Conservation (phyloP, 2,797 vertebrate species). For the Anguilla megastoma region DNA sequence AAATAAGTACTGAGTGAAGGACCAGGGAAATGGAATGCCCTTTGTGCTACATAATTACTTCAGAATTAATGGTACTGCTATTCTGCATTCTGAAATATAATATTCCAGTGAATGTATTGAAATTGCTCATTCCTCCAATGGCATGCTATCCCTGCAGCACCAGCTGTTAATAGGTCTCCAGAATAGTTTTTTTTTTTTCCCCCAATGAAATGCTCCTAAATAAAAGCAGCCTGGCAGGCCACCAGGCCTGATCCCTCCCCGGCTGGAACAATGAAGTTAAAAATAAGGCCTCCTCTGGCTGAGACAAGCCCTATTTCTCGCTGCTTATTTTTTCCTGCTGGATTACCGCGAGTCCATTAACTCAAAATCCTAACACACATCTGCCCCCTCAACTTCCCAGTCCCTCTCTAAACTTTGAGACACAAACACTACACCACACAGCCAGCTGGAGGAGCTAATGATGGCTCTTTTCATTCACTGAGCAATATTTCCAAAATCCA, state of each 20-base stretch:
- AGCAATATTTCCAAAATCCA: conserved; percentile 1
- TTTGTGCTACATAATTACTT: not conserved
- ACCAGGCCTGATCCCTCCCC: conserved; percentile 33
- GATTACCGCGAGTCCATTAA: conserved; percentile 50
- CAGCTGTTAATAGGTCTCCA: conserved; percentile 6
- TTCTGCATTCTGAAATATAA: conserved; percentile 19
- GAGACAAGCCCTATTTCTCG: conserved; percentile 38
- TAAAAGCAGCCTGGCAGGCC: conserved; percentile 41
- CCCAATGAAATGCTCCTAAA: conserved; percentile 18
- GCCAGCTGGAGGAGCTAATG: conserved; percentile 2
- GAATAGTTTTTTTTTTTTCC: conserved; percentile 19
- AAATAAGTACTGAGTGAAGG: not conserved
- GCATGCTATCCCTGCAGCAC: not conserved
- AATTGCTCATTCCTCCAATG: not conserved
- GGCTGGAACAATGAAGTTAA: conserved; percentile 50
- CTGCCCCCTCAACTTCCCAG: not conserved
- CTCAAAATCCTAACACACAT: conserved; percentile 14
- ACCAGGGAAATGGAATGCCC: not conserved
- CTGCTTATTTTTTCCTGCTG: conserved; percentile 47
- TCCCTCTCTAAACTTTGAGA: not conserved
- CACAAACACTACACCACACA: not conserved
- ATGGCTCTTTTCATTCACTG: not conserved
- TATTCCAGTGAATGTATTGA: not conserved
- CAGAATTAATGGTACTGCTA: not conserved
- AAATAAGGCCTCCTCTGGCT: conserved; percentile 44